phyloP scores from a whole-genome alignment of 2,113 vertebrate genomes.

The Abramis brama region DNA sequence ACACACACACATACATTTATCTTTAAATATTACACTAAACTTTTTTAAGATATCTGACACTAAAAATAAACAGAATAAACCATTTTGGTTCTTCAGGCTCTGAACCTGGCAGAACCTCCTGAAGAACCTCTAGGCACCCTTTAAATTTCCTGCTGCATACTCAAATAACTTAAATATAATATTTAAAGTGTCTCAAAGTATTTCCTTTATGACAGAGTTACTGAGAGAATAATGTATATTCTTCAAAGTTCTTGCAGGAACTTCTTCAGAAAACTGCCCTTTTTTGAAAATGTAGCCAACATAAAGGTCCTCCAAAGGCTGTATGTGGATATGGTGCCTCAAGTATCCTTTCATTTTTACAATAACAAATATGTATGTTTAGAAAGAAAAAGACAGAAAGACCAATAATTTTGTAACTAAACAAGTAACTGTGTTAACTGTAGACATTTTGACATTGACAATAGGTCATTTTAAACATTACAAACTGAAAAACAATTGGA shows the following conservation, averaged over 20 bases:
- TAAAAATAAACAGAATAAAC: too few relatives aligned
- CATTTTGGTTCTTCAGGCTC: not conserved
- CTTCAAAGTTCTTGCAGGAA: not conserved
- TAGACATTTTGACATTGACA: not conserved
- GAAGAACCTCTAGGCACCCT: not conserved
- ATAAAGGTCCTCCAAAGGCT: not conserved
- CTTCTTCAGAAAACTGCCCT: not conserved
- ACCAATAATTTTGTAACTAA: not conserved
- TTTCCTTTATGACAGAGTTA: not conserved
- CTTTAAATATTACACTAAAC: too few relatives aligned
- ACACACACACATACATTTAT: too few relatives aligned
- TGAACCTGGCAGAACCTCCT: not conserved
- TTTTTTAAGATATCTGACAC: too few relatives aligned
- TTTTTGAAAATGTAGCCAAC: not conserved
- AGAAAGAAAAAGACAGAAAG: not conserved
- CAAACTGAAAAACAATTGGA: not conserved
- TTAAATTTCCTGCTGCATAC: not conserved
- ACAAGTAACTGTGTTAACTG: not conserved
- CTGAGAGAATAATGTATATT: not conserved
- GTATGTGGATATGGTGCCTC: not conserved
- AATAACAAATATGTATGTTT: not conserved
- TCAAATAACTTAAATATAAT: not conserved
- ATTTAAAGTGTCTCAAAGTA: not conserved
- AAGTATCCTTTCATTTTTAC: not conserved
- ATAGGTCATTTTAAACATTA: too few relatives aligned